These are phyloP conservation scores for Cephus pygmeus DNA, from an alignment of 2,888 invertebrate genomes.

Conservation along the genomic window DNA sequence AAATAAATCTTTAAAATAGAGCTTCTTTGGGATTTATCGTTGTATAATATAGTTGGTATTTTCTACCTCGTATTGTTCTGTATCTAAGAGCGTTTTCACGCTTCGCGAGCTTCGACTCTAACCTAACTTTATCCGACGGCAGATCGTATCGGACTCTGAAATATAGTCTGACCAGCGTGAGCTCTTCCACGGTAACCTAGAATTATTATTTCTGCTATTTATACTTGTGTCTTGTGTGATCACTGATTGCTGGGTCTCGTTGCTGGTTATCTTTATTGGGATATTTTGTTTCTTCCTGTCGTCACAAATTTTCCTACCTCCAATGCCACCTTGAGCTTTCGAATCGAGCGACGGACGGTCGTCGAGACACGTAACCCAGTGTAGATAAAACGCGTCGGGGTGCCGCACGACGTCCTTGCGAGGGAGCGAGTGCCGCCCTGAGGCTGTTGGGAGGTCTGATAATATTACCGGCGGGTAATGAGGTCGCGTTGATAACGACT, in stretches of 20 bases:
- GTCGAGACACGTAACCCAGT: background rate
- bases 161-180: background rate
- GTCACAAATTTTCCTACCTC: background rate
- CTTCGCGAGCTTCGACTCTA: background rate
- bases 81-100: background rate
- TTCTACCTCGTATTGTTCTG: background rate
- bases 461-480: background rate
- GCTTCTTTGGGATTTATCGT: background rate
- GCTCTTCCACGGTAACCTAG: background rate
- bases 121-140: background rate
- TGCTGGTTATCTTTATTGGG: background rate
- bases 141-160: background rate
- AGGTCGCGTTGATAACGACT: background rate
- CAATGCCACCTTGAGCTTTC: background rate
- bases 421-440: background rate
- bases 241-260: background rate
- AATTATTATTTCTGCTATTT: background rate
- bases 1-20: background rate
- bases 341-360: background rate
- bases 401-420: background rate
- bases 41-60: background rate
- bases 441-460: background rate
- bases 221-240: background rate
- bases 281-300: background rate
- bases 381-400: background rate